Evolutionary conservation across 2,113 vertebrate genomes (phyloP), one percentile per base, ranked within the genome.

Genomic region (Orientallactaga bullata): DNA sequence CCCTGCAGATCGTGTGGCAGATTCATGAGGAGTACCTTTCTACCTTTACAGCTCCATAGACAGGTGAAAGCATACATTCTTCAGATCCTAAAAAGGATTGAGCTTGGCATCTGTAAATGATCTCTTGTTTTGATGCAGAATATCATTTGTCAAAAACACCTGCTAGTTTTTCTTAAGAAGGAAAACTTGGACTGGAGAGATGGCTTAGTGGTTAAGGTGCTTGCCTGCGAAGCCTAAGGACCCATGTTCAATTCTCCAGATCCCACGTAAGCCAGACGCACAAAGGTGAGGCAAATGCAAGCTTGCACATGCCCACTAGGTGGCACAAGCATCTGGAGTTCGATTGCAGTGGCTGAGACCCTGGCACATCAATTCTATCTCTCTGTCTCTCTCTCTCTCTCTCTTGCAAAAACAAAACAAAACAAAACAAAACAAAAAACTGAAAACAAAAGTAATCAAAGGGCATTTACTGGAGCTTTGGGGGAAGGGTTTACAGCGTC

Each of bases 71-170:
- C 63, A 24, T 23, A 20, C 9, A 32, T 47, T 82, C 60, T 55
- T 81, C 80, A 69, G 37, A 51, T 61, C 35, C 39, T 63, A 42
- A 4, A 65, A 95, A 37, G 55, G 63, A 37, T 42, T 35, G 2
- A 68, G 39, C 21, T 20, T 10, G 21, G 16, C 12, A 20, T 76
- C 94, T 79, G 71, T 79, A 47, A 69, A 51, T 32, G 72, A 76
- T 35, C 77, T 55, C 42, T 88, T 72, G 35, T 63, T 63, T 80
- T 58, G 30, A 30, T 32, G 18, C 55, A 35, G 13, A 79, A 26
- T 90, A 72, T 26, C 69, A 68, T 81, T 87, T 88, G 73, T 85
- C 32, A 55, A 47, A 60, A 79, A 71, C 32, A 68, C 68, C 66
- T 16, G 13, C 18, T 71, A 3, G n/a, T 60, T 60, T 92, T 51